Evolutionary conservation across 2,888 invertebrate species (phyloP).

Genomic region (Lamellibrachia columna): DNA sequence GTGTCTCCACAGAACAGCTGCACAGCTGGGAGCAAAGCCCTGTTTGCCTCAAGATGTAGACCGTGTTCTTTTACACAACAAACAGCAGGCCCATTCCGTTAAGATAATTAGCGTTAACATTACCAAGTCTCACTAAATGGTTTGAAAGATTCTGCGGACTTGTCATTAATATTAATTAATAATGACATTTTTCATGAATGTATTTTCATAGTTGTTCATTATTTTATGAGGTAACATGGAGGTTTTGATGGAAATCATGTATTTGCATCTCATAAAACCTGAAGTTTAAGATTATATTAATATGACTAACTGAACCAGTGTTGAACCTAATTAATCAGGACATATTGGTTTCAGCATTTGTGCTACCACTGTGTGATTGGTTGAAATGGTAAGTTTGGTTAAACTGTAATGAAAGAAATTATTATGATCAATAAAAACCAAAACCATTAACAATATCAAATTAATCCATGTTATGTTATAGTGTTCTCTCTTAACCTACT

Average conservation of each 20-base stretch:
- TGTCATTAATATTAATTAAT: background rate
- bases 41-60: background rate
- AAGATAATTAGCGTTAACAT: background rate
- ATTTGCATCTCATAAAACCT: no score
- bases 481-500: background rate
- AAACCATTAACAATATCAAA: background rate
- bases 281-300: no score
- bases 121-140: background rate
- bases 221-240: no score
- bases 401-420: background rate
- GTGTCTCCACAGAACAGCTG: background rate
- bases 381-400: background rate
- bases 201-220: no score
- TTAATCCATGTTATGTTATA: background rate
- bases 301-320: no score
- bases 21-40: background rate
- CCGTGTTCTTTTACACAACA: background rate
- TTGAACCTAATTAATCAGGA: no score
- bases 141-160: background rate
- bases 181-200: no score
- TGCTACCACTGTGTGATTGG: background rate
- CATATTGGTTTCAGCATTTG: no score
- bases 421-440: background rate
- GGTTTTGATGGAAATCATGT: no score
- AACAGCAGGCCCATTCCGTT: background rate